Evolutionary conservation across 2,113 vertebrate species (phyloP).

Genomic region (Engraulis encrasicolus): DNA sequence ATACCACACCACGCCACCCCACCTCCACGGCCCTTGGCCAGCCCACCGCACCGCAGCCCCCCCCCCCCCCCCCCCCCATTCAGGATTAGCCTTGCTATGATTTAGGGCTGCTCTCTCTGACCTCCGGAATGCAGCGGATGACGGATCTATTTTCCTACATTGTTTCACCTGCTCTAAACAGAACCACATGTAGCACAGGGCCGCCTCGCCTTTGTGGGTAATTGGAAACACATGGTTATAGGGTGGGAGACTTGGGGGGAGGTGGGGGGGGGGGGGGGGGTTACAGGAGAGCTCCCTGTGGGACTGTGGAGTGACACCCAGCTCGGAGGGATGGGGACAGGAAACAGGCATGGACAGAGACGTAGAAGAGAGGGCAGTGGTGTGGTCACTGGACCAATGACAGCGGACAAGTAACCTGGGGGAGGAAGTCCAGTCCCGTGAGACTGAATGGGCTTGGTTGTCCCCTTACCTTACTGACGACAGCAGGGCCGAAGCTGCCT

Average conservation of each 20-base stretch:
- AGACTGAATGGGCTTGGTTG: neutral
- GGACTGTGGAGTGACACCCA: conserved; percentile 3
- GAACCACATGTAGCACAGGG: conserved; percentile 72
- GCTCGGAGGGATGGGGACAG: conserved; percentile 10
- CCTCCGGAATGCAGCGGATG: conserved; percentile 70
- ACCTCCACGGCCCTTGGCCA: conserved; percentile 32
- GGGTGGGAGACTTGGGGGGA: neutral
- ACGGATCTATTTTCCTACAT: conserved; percentile 82
- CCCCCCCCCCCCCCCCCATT: conserved; percentile 48
- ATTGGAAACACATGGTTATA: conserved; percentile 75
- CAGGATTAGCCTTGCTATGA: conserved; percentile 72
- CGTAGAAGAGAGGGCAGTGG: neutral
- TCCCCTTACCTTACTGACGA: too few relatives aligned
- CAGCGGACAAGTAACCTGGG: neutral
- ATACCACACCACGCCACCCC: too few relatives aligned
- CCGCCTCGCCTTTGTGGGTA: conserved; percentile 68
- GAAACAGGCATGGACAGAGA: conserved; percentile 9
- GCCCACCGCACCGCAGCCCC: conserved; percentile 50
- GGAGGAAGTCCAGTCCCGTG: neutral
- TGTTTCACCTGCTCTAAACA: conserved; percentile 81
- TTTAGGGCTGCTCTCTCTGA: conserved; percentile 70
- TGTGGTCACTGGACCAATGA: neutral
- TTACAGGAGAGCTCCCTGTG: conserved; percentile 30
- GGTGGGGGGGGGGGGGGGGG: neutral
- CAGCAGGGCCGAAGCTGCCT: too few relatives aligned